A percentile compares a stretch with the other conserved stretches of the same genome.
Evolutionary conservation across 2,888 invertebrate species (phyloP).

Genomic region (Eudasyphora cyanicolor): DNA sequence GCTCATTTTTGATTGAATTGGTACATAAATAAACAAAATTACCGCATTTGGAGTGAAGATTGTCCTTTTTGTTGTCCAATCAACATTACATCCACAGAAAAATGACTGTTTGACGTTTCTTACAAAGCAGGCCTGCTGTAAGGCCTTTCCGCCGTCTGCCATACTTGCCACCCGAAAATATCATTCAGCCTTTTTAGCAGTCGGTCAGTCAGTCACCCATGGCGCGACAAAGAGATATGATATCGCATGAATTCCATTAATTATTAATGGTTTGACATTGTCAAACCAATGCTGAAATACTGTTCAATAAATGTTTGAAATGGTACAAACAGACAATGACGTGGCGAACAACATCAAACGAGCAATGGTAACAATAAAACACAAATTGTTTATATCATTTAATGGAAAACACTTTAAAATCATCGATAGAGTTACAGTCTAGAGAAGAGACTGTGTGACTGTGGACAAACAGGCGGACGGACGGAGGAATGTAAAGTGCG

Average conservation of each 20-base stretch:
- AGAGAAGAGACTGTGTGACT: neutral
- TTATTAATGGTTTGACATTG: neutral
- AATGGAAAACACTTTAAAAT: conserved; percentile 17
- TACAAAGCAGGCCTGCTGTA: no score
- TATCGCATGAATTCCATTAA: neutral
- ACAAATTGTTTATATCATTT: neutral
- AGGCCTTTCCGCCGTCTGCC: no score
- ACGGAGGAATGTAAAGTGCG: neutral
- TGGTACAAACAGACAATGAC: no score
- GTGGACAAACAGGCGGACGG: neutral
- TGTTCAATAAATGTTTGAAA: neutral
- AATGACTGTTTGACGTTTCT: no score
- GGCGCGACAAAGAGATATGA: neutral
- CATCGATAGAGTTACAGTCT: neutral
- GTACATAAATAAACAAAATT: no score
- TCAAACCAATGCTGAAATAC: no score
- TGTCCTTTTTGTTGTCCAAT: no score
- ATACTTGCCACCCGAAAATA: no score
- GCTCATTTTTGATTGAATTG: no score
- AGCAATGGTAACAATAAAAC: neutral
- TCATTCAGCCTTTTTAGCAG: no score
- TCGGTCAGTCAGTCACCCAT: neutral
- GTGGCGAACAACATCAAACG: neutral
- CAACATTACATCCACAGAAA: no score
- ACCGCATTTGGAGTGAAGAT: no score